Percentiles rank a stretch among this genome's conserved stretches.
Conservation (phyloP, 2,797 vertebrate species). For the Moxostoma hubbsi region DNA sequence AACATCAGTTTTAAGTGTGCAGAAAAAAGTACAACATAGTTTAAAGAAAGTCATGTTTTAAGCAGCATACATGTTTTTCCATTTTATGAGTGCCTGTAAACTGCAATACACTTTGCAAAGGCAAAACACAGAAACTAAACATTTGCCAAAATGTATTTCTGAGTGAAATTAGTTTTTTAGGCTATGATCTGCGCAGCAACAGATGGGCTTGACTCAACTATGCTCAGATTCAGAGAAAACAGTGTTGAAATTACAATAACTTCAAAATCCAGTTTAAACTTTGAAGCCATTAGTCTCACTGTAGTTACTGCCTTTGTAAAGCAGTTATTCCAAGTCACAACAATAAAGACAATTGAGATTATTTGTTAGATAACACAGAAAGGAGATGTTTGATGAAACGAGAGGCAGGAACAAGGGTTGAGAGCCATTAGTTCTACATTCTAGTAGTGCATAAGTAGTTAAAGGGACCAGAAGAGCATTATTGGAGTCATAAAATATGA, state of each 20-base stretch:
- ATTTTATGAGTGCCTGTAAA: neutral
- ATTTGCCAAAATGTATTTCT: too few species aligned
- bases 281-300: too few species aligned
- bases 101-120: neutral
- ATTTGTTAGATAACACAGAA: neutral
- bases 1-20: neutral
- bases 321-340: neutral
- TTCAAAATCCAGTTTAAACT: too few species aligned
- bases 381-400: conserved; percentile 15
- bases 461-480: neutral
- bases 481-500: conserved; percentile 13
- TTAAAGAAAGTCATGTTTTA: neutral
- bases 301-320: too few species aligned
- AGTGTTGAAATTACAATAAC: too few species aligned
- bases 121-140: neutral
- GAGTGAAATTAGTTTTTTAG: too few species aligned
- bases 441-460: neutral
- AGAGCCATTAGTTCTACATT: neutral
- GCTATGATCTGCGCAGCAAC: too few species aligned
- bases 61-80: neutral
- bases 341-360: neutral
- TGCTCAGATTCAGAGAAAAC: too few species aligned
- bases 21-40: neutral
- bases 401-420: conserved; percentile 22
- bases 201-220: too few species aligned